Conservation (phyloP, 92 coral and sea anemone species). For the Hydrozoanthus gracilis region DNA sequence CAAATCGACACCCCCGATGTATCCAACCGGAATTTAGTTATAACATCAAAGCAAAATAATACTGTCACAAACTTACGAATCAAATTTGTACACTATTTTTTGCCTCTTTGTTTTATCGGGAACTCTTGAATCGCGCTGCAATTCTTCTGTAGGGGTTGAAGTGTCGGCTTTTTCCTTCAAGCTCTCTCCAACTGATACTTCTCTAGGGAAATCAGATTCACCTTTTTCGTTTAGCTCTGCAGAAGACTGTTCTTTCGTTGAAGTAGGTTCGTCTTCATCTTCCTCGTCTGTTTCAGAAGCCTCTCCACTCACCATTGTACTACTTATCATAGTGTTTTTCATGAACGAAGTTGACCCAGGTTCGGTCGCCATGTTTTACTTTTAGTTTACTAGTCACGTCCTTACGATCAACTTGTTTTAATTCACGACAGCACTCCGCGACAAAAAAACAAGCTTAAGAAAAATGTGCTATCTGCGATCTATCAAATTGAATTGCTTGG, state of each 20-base stretch:
- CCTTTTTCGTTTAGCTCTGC: slow-evolving; percentile 15
- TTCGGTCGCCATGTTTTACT: slow-evolving; percentile 66
- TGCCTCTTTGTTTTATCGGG: slow-evolving; percentile 68
- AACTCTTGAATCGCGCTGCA: slow-evolving; percentile 23
- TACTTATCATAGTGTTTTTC: slow-evolving; percentile 84
- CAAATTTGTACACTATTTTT: slow-evolving; percentile 80
- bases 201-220: no score
- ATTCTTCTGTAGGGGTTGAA: neutral
- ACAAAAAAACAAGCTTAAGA: no score
- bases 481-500: no score
- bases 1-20: no score
- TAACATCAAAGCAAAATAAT: neutral
- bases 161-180: slow-evolving; percentile 28
- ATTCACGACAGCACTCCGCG: no score
- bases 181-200: slow-evolving; percentile 21
- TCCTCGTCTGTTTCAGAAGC: slow-evolving; percentile 95
- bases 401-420: no score
- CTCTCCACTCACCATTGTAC: slow-evolving; percentile 94
- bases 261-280: slow-evolving; percentile 64
- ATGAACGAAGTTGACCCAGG: slow-evolving; percentile 68
- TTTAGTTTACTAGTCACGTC: neutral
- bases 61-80: slow-evolving; percentile 71
- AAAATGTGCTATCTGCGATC: no score
- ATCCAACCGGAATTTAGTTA: neutral
- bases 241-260: slow-evolving; percentile 39